Percentiles rank a stretch among this genome's conserved stretches.
Conservation (phyloP, 2,113 vertebrate species). For the Colaptes auratus region DNA sequence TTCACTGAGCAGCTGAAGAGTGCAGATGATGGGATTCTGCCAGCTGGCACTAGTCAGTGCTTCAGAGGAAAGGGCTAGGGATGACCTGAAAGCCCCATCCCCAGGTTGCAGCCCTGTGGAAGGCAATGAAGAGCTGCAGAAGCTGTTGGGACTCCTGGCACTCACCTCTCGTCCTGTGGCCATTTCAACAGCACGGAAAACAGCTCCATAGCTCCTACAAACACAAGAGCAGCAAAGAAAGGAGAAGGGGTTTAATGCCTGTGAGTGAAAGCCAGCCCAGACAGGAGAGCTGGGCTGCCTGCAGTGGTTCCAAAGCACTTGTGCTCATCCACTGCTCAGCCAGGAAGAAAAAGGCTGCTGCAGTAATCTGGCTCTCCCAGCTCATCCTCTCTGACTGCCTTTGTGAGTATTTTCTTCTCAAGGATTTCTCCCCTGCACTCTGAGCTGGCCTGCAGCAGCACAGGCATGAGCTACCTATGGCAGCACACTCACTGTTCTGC, state of each 20-base stretch:
- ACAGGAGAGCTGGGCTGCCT: no score
- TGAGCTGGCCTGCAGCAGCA: background rate
- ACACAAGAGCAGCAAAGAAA: slow-evolving; percentile 27
- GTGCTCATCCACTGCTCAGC: background rate
- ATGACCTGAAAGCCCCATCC: no score
- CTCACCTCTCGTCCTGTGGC: slow-evolving; percentile 95
- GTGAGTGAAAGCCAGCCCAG: no score
- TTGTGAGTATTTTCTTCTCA: background rate
- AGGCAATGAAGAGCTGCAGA: background rate
- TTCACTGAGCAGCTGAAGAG: no score
- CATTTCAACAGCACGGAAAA: slow-evolving; percentile 96
- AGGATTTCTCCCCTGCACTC: background rate
- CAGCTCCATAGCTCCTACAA: slow-evolving; percentile 92
- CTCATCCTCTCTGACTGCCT: background rate
- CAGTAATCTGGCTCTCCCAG: background rate
- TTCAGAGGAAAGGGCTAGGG: no score
- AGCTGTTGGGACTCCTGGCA: background rate
- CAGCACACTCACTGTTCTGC: background rate
- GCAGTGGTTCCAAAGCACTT: background rate
- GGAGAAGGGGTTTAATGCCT: background rate
- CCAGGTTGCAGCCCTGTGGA: background rate
- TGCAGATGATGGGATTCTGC: no score
- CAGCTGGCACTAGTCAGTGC: no score
- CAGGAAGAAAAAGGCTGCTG: background rate
- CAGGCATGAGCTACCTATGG: background rate